Percentiles rank a stretch among this genome's conserved stretches.
These are phyloP conservation scores for Colletes latitarsis DNA, from an alignment of 1,140 invertebrate species.

Conservation along the genomic window DNA sequence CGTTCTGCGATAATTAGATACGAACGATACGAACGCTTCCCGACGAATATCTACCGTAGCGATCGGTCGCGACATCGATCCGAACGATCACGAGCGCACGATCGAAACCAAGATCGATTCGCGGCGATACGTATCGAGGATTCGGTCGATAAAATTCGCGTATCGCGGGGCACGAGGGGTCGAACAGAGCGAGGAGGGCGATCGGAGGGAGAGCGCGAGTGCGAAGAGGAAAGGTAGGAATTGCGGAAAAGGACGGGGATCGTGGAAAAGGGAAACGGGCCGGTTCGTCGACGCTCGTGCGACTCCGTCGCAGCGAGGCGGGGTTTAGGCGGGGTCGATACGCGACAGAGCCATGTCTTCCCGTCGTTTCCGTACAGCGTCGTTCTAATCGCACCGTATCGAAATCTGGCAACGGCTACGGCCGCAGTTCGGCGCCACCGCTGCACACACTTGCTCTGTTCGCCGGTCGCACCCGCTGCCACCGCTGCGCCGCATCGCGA, in stretches of 20 bases:
- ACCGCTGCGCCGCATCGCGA: not conserved
- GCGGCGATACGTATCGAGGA: too few relatives aligned
- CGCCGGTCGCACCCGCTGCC: not conserved
- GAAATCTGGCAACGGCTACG: conserved; percentile 54
- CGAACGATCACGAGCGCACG: not conserved
- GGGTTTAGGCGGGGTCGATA: conserved; percentile 80
- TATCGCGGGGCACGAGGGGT: not conserved
- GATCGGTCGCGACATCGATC: not conserved
- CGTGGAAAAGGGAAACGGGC: conserved; percentile 21
- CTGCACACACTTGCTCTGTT: conserved; percentile 18
- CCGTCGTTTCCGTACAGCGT: conserved; percentile 69
- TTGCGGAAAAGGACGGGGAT: conserved; percentile 39
- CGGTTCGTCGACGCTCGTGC: conserved; percentile 61
- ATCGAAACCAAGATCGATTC: not conserved
- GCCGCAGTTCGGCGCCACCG: conserved; percentile 51
- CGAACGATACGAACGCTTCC: too few relatives aligned
- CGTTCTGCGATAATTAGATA: not conserved
- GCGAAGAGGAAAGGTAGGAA: conserved; percentile 24
- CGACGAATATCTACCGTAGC: too few relatives aligned
- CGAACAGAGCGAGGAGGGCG: not conserved
- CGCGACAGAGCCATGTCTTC: conserved; percentile 66
- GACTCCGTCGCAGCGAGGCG: conserved; percentile 71
- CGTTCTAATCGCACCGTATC: conserved; percentile 66
- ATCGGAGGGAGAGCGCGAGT: not conserved
- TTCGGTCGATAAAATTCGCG: not conserved